A percentile compares a stretch with the other conserved stretches of the same genome.
Evolutionary conservation across 1,140 invertebrate genomes (phyloP).

Genomic region (Formica exsecta): DNA sequence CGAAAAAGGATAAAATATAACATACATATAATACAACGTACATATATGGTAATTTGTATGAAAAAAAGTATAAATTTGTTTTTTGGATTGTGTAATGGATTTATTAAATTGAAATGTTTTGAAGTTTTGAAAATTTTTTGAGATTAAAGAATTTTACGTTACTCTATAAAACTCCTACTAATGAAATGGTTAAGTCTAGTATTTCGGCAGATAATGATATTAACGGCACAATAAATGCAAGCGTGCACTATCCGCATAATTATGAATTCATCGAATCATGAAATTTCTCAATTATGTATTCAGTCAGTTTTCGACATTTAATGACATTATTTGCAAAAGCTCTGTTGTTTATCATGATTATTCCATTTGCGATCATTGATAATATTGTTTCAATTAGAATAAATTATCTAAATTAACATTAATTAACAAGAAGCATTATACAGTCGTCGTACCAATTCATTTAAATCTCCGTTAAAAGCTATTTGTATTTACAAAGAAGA

Average conservation of each 20-base stretch:
- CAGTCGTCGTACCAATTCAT: not conserved
- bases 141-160: not conserved
- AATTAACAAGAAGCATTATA: slow-evolving; percentile 2
- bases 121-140: not conserved
- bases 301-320: slow-evolving; percentile 72
- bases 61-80: not conserved
- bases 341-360: slow-evolving; percentile 53
- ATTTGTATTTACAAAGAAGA: not conserved
- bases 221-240: slow-evolving; percentile 45
- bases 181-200: slow-evolving; percentile 44
- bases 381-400: slow-evolving; percentile 47
- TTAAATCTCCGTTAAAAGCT: not conserved
- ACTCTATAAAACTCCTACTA: slow-evolving; percentile 29
- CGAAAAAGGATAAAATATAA: no score
- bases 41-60: no score
- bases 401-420: slow-evolving; percentile 33
- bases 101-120: slow-evolving; percentile 5
- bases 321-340: slow-evolving; percentile 66
- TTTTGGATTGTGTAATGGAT: not conserved
- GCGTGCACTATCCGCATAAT: slow-evolving; percentile 56
- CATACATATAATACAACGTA: no score
- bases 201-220: slow-evolving; percentile 36
- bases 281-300: slow-evolving; percentile 63
- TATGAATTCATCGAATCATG: slow-evolving; percentile 71
- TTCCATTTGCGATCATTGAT: slow-evolving; percentile 36